phyloP scores from a whole-genome alignment of 2,888 invertebrate genomes.

The Hypsopygia costalis region DNA sequence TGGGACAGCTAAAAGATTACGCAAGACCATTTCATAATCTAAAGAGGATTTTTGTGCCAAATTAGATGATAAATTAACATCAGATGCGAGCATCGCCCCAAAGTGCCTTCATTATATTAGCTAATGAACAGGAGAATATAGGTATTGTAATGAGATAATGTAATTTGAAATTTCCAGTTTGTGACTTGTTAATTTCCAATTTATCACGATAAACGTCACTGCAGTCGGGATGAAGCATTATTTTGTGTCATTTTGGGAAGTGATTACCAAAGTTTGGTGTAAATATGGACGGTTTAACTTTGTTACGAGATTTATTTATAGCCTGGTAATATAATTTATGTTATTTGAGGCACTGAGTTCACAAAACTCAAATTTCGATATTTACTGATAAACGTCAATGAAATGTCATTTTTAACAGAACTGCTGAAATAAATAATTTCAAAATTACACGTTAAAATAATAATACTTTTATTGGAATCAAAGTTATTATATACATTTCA shows the following conservation, averaged over 20 bases:
- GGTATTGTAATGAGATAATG: slow-evolving; percentile 4
- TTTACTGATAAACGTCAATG: too few species aligned
- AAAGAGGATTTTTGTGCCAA: slow-evolving; percentile 1
- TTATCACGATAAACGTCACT: slow-evolving; percentile 20
- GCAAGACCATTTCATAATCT: neutral
- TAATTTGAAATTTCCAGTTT: slow-evolving; percentile 20
- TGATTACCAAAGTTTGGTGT: slow-evolving; percentile 5
- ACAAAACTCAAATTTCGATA: too few species aligned
- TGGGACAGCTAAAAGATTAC: neutral
- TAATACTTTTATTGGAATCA: too few species aligned
- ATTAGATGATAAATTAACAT: slow-evolving; percentile 2
- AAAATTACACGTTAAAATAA: too few species aligned
- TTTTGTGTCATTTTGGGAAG: slow-evolving; percentile 3
- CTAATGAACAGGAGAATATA: slow-evolving; percentile 3
- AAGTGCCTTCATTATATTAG: slow-evolving; percentile 2
- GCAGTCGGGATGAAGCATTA: neutral
- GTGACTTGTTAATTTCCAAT: slow-evolving; percentile 16
- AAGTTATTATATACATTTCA: too few species aligned
- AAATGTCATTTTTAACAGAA: too few species aligned
- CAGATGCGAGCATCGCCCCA: neutral
- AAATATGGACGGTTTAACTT: slow-evolving; percentile 1
- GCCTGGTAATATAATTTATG: too few species aligned
- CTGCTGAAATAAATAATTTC: too few species aligned
- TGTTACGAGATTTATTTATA: neutral
- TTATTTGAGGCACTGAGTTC: too few species aligned